Conservation (phyloP, 2,113 vertebrate species). For the Epinephelus moara region DNA sequence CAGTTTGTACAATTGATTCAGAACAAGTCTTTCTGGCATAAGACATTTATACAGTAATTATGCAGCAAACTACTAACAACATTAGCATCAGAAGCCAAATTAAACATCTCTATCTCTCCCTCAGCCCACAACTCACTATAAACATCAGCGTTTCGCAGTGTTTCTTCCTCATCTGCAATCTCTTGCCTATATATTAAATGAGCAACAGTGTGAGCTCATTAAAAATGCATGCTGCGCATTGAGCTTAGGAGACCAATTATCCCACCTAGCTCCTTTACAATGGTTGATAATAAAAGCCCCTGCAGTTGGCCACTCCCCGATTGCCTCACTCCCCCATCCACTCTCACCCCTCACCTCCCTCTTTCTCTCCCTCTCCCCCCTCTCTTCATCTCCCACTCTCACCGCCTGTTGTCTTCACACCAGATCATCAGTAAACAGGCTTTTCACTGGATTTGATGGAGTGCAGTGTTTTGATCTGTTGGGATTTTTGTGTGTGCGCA, state of each 20-base stretch:
- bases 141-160: slow-evolving; percentile 35
- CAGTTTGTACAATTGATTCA: neutral
- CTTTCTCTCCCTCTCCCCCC: slow-evolving; percentile 16
- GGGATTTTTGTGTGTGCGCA: slow-evolving; percentile 61
- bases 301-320: slow-evolving; percentile 64
- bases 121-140: slow-evolving; percentile 11
- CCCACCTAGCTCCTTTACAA: slow-evolving; percentile 74
- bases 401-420: slow-evolving; percentile 67
- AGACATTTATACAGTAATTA: slow-evolving; percentile 34
- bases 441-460: slow-evolving; percentile 78
- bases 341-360: slow-evolving; percentile 50
- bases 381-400: slow-evolving; percentile 38
- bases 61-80: slow-evolving; percentile 24
- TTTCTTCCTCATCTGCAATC: slow-evolving; percentile 53
- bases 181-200: slow-evolving; percentile 67
- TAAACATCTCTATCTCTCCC: slow-evolving; percentile 33
- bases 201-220: slow-evolving; percentile 75
- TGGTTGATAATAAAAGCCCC: slow-evolving; percentile 67
- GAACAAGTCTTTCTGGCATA: neutral
- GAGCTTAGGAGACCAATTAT: slow-evolving; percentile 79
- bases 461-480: slow-evolving; percentile 74
- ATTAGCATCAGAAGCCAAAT: slow-evolving; percentile 43
- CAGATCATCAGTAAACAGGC: slow-evolving; percentile 76
- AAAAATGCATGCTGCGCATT: slow-evolving; percentile 76
- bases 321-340: slow-evolving; percentile 28